Base-by-base conservation (phyloP, 1,140 invertebrate species). In the Rhynchophorus ferrugineus region DNA sequence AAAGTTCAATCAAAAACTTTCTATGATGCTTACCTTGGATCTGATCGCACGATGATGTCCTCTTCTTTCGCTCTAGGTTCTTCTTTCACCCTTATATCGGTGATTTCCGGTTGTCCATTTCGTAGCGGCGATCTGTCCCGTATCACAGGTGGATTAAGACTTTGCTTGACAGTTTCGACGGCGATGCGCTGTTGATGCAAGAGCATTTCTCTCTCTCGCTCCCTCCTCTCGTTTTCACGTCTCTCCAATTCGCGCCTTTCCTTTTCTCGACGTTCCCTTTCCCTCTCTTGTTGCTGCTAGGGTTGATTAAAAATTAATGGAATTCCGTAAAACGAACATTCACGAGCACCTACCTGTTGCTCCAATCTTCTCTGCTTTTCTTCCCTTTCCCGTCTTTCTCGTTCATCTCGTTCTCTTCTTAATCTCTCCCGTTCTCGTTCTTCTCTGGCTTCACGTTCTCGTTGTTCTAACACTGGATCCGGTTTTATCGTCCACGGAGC, bases 201-300 rank as follows among this genome's bases (percentile, higher is more conserved):
- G 49, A 81, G 59, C 33, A 78, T 71, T 59, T 81, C 78, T 2
- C 73, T 64, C 56, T 76, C 74, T 33, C 65, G 58, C 47, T 67
- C 62, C n/a, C 65, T 58, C 50, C 65, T 52, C 47, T 77, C 72
- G 65, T 81, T 55, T 61, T 84, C 69, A 52, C 82, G 70, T 49
- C 83, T 76, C 39, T 86, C 80, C 49, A 82, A 74, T 62, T 86
- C 84, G 3, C 84, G 71, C 39, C 84, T 77, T 54, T 87, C 84
- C 47, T 83, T 78, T 48, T 87, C 84, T 59, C 83, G 65, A 66
- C 82, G 67, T 68, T 84, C 75, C 67, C 81, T 77, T 45, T 83
- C 80, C 24, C 80, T 75, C 24, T 77, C 72, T 49, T 78, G 76
- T n/a, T 76, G 71, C 56, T 78, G 74, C 19, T 77, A 20, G 20